phyloP scores from a whole-genome alignment of 1,140 invertebrate genomes.

The Drosophila orosa region DNA sequence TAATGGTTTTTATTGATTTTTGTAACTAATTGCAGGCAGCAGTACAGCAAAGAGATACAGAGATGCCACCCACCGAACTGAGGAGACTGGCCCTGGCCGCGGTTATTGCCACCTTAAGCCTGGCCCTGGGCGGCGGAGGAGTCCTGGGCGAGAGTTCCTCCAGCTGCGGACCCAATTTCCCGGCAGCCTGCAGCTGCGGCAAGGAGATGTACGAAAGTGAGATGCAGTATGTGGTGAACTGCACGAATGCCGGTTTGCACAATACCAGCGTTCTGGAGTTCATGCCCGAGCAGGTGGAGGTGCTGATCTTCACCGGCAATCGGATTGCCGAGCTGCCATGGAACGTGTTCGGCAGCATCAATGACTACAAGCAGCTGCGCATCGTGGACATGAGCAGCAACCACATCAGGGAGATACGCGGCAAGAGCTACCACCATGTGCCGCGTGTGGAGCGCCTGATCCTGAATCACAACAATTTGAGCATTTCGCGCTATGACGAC shows the following conservation, averaged over 20 bases:
- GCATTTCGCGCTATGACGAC: conserved; percentile 86
- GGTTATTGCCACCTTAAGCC: conserved; percentile 45
- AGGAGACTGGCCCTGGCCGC: conserved; percentile 45
- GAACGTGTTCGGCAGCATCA: conserved; percentile 90
- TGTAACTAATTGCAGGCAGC: conserved; percentile 54
- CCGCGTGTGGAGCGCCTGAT: conserved; percentile 89
- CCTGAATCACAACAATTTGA: conserved; percentile 90
- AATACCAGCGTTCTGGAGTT: conserved; percentile 86
- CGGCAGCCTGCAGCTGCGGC: conserved; percentile 86
- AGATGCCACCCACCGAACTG: conserved; percentile 58
- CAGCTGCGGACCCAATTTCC: conserved; percentile 85
- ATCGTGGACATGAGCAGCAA: conserved; percentile 92
- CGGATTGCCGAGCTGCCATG: conserved; percentile 87
- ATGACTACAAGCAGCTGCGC: conserved; percentile 86
- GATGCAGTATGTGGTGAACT: conserved; percentile 89
- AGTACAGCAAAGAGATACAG: not conserved
- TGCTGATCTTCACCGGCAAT: conserved; percentile 91
- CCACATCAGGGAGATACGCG: conserved; percentile 89
- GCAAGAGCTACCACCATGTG: conserved; percentile 92
- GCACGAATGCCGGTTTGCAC: conserved; percentile 88
- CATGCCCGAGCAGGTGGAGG: conserved; percentile 88
- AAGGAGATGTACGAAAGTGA: conserved; percentile 85
- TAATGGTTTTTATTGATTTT: not conserved
- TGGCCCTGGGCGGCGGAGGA: conserved; percentile 21
- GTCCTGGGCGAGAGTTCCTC: conserved; percentile 56